Conservation (phyloP, 2,113 vertebrate species). For the Axis porcinus region DNA sequence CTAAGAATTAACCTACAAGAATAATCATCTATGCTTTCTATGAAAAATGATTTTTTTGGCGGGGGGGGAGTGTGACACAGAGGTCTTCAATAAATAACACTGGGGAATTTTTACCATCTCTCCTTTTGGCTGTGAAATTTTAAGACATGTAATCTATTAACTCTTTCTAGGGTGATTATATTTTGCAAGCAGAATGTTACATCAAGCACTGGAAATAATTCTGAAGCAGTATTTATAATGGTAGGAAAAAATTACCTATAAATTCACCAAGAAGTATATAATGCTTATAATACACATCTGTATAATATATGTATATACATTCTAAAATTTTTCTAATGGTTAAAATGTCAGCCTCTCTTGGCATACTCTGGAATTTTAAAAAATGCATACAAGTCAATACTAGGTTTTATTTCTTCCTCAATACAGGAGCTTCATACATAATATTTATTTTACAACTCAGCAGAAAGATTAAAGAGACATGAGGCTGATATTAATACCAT, state of each 20-base stretch:
- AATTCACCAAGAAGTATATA: not conserved
- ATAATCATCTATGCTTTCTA: not conserved
- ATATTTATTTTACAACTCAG: slow-evolving; percentile 3
- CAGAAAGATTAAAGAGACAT: not conserved
- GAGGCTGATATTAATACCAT: not conserved
- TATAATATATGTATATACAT: not conserved
- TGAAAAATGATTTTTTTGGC: slow-evolving; percentile 20
- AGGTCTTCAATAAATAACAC: not conserved
- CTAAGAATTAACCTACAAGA: slow-evolving; percentile 6
- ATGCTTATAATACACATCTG: not conserved
- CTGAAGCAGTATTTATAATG: not conserved
- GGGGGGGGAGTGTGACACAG: not conserved
- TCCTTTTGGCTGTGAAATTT: not conserved
- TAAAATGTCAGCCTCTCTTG: not conserved
- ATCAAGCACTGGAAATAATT: not conserved
- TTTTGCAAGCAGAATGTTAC: not conserved
- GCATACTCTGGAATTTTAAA: not conserved
- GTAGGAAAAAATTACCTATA: not conserved
- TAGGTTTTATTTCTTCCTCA: not conserved
- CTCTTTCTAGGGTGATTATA: not conserved
- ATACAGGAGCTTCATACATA: not conserved
- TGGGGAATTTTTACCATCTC: not conserved
- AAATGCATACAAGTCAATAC: not conserved
- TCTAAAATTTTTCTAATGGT: not conserved
- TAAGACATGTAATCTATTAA: not conserved